Conservation (phyloP, 2,113 vertebrate species). For the Elgaria multicarinata region DNA sequence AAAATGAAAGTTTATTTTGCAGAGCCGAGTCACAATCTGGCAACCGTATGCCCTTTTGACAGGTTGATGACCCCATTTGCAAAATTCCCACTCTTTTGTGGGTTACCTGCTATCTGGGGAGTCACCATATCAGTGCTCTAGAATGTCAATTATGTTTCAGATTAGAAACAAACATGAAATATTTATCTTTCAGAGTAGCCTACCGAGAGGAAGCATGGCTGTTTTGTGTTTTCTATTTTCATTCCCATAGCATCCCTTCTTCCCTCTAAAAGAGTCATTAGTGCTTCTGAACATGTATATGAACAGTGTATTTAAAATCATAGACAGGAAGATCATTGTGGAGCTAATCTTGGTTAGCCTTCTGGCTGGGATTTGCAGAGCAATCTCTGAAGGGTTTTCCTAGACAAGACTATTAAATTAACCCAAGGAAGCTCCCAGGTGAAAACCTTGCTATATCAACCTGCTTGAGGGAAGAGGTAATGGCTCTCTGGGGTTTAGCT, state of each 20-base stretch:
- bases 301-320: slow-evolving; percentile 44
- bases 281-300: slow-evolving; percentile 57
- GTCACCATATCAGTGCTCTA: background rate
- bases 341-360: slow-evolving; percentile 31
- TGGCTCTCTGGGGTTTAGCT: slow-evolving; percentile 31
- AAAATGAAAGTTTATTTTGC: background rate
- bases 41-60: background rate
- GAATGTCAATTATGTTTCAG: background rate
- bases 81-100: background rate
- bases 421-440: slow-evolving; percentile 49
- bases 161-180: background rate
- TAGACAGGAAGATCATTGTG: slow-evolving; percentile 33
- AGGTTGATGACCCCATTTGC: background rate
- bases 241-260: slow-evolving; percentile 38
- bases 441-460: slow-evolving; percentile 35
- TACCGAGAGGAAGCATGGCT: background rate
- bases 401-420: slow-evolving; percentile 64
- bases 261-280: slow-evolving; percentile 28
- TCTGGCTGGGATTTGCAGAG: slow-evolving; percentile 56
- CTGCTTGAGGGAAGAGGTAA: slow-evolving; percentile 53
- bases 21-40: background rate
- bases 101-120: background rate
- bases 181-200: background rate
- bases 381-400: slow-evolving; percentile 64
- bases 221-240: slow-evolving; percentile 11